Evolutionary conservation across 2,113 vertebrate genomes (phyloP).

Genomic region (Parus major): DNA sequence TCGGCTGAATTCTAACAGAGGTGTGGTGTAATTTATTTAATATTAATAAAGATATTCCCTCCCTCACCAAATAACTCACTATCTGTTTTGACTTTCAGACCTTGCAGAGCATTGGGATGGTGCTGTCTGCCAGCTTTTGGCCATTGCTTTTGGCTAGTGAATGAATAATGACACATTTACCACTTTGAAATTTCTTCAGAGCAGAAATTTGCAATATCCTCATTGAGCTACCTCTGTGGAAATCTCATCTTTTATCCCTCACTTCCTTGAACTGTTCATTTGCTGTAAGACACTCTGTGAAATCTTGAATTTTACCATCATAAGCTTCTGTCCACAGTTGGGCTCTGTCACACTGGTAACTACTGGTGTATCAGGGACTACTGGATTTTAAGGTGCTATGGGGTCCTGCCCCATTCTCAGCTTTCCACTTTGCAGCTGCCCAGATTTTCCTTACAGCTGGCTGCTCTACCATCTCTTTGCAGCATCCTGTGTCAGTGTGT

Average conservation of each 20-base stretch:
- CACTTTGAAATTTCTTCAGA: not conserved
- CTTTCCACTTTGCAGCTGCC: not conserved
- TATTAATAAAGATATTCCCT: not conserved
- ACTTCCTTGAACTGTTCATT: not conserved
- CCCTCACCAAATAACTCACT: not conserved
- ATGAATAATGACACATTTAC: not conserved
- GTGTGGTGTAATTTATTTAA: not conserved
- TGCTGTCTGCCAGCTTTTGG: not conserved
- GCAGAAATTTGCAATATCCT: not conserved
- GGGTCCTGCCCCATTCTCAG: not conserved
- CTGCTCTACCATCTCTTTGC: not conserved
- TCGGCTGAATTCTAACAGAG: not conserved
- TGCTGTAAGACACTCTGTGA: not conserved
- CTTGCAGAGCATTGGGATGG: not conserved
- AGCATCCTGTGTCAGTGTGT: not conserved
- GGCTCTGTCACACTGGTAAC: not conserved
- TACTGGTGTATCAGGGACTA: not conserved
- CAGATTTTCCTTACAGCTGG: not conserved
- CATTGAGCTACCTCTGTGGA: not conserved
- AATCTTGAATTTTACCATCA: not conserved
- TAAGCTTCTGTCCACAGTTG: rapidly evolving
- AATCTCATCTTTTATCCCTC: not conserved
- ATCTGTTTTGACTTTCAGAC: not conserved
- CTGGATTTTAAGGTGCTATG: not conserved
- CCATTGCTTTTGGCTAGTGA: not conserved